Evolutionary conservation across 1,140 invertebrate species (phyloP), one percentile per base, ranked within the genome.

Genomic region (Scaptomyza hsui): DNA sequence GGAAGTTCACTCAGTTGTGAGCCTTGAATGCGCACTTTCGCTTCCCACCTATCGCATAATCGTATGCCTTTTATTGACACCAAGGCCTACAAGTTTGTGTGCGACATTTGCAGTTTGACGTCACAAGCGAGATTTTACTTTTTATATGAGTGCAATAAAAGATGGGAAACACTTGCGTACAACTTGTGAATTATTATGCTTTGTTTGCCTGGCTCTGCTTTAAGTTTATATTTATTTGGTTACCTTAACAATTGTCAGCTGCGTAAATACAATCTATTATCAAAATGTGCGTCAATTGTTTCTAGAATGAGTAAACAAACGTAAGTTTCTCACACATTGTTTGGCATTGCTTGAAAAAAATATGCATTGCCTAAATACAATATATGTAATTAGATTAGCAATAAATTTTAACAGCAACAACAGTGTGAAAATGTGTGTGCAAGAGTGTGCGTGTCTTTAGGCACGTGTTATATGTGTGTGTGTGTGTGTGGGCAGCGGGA

Each of bases 341-440:
- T 37, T 44, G 7, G 18, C 9, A 63, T 64, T 71, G 68, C 65
- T 71, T 71, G n/a, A n/a, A 71, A 52, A 51, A 71, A 65, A 48
- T 42, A 64, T 64, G 45, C 61, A 51, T 48, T 35, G 15, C 21
- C 41, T 35, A 51, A 13, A 37, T 52, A 16, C 21, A 60, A 51
- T 45, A 44, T 72, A 39, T 42, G 61, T 62, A 74, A 74, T 69
- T 42, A 65, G 42, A 79, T 32, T 52, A 63, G 48, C 48, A 35
- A 35, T 19, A 52, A 42, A 13, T 13, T 32, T 32, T 10, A 56
- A 24, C 44, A 42, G 53, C 52, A 51, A 42, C 56, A 44, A 67
- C 68, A 47, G 18, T 68, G 47, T 48, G 47, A 47, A 79, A 71
- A 37, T 45, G 12, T 57, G 39, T 26, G 51, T 63, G n/a, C n/a